phyloP scores from a whole-genome alignment of 64 coral and sea anemone species.

The Montipora sp. region DNA sequence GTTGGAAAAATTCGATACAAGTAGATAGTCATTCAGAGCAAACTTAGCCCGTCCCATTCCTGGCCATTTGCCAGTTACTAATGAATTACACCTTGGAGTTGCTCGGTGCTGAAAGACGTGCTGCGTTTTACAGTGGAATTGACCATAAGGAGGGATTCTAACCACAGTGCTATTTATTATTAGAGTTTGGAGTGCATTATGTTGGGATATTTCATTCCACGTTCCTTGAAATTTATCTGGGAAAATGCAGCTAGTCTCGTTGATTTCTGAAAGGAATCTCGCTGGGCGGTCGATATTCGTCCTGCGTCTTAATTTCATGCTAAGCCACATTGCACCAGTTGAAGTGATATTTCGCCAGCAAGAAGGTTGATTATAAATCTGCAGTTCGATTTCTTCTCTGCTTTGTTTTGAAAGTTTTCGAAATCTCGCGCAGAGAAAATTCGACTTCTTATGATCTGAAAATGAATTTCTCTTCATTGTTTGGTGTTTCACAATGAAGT shows the following conservation, averaged over 20 bases:
- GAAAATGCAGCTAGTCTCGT: slow-evolving; percentile 51
- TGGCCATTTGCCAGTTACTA: slow-evolving; percentile 73
- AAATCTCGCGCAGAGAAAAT: slow-evolving; percentile 30
- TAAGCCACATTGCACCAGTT: background rate
- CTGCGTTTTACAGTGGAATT: slow-evolving; percentile 65
- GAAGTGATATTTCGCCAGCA: background rate
- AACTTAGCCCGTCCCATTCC: slow-evolving; percentile 59
- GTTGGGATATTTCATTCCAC: slow-evolving; percentile 68
- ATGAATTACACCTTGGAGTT: slow-evolving; percentile 18
- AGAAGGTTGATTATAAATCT: background rate
- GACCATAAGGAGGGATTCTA: slow-evolving; percentile 53
- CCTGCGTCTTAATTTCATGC: background rate
- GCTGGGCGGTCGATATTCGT: background rate
- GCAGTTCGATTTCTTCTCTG: background rate
- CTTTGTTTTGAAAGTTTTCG: background rate
- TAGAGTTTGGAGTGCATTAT: slow-evolving; percentile 35
- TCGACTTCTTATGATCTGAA: background rate
- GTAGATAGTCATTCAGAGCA: slow-evolving; percentile 73
- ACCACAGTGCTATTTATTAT: slow-evolving; percentile 43
- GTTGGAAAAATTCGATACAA: slow-evolving; percentile 59
- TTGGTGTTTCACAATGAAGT: slow-evolving; percentile 67
- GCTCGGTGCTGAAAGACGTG: slow-evolving; percentile 47
- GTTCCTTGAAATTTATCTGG: slow-evolving; percentile 60
- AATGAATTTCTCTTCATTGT: slow-evolving; percentile 32
- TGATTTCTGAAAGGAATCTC: slow-evolving; percentile 6